phyloP scores from a whole-genome alignment of 2,797 vertebrate species.

The Melopsittacus undulatus region DNA sequence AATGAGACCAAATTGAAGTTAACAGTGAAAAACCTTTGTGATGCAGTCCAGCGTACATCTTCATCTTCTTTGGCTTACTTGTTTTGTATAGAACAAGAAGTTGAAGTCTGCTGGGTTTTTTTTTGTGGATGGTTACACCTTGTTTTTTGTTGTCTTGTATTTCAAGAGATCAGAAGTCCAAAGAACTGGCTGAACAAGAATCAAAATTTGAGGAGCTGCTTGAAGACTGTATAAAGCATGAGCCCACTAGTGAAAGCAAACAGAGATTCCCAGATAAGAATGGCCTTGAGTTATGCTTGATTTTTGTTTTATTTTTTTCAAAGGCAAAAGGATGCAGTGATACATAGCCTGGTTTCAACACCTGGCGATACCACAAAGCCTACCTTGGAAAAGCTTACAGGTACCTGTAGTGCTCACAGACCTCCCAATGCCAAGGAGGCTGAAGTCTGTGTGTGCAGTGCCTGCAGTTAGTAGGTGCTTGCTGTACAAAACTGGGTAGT shows the following conservation, averaged over 20 bases:
- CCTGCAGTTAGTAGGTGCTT: not conserved
- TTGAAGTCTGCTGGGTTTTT: not conserved
- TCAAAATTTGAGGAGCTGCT: not conserved
- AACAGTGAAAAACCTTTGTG: not conserved
- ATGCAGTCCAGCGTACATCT: not conserved
- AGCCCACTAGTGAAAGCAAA: not conserved
- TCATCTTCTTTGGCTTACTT: not conserved
- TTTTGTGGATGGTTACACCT: not conserved
- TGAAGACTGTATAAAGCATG: not conserved
- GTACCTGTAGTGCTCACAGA: not conserved
- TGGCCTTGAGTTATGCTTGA: not conserved
- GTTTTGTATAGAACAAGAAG: not conserved
- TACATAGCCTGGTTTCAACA: not conserved
- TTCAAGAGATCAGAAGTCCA: not conserved
- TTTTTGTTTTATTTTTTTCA: not conserved
- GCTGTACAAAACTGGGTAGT: not conserved
- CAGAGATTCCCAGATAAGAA: not conserved
- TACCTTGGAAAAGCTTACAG: not conserved
- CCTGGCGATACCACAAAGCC: not conserved
- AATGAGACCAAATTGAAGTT: not conserved
- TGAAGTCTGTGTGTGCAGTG: not conserved
- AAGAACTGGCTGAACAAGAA: not conserved
- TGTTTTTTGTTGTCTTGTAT: not conserved
- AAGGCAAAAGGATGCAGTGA: not conserved
- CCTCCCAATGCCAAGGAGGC: not conserved